Base-by-base conservation (phyloP, 2,113 vertebrate genomes). In the Oncorhynchus keta region DNA sequence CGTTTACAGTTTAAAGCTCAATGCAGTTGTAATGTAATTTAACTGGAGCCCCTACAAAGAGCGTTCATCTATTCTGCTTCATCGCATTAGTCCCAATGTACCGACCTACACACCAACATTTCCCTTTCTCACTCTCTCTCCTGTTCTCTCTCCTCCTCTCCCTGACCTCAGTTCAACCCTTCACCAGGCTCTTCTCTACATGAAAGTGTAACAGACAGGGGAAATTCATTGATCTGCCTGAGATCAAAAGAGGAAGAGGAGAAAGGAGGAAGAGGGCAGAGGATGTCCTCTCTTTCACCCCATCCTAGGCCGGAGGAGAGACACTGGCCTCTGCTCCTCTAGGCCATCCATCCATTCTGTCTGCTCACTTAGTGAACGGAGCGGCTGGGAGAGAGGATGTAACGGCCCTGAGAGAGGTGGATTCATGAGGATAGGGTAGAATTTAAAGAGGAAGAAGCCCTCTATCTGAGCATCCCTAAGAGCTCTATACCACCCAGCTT, bases 371-470 rank as follows among this genome's bases (percentile, higher is more conserved):
- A 18, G 55, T 57, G 55, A 57, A 57, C 3, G 9, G 9, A 45
- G 39, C 2, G 55, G 55, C 55, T 57, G 55, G 55, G 55, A 57
- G 28, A 30, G 59, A 32, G 30, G 61, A 66, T 62, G 78, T 78
- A 22, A 76, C 77, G 74, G 59, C 82, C 39, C 39, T 72, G 71
- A 57, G 66, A 73, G 61, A 51, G 69, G 70, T 32, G 39, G 82
- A 73, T 81, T 75, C 76, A 65, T 26, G 64, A 67, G 51, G 51
- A 57, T 57, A 77, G 79, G 62, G 70, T 75, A 48, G 39, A 75
- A 85, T 86, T 86, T 85, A 83, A 86, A 74, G 66, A 59, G 65
- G 81, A 57, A 64, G 57, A 75, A 78, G 76, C 84, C 74, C 65
- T 84, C 75, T 85, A 83, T 84, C 70, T 35, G 81, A 70, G 65